These are phyloP conservation scores for Machaerirhynchus nigripectus DNA, from an alignment of 2,113 vertebrate genomes.

Conservation along the genomic window DNA sequence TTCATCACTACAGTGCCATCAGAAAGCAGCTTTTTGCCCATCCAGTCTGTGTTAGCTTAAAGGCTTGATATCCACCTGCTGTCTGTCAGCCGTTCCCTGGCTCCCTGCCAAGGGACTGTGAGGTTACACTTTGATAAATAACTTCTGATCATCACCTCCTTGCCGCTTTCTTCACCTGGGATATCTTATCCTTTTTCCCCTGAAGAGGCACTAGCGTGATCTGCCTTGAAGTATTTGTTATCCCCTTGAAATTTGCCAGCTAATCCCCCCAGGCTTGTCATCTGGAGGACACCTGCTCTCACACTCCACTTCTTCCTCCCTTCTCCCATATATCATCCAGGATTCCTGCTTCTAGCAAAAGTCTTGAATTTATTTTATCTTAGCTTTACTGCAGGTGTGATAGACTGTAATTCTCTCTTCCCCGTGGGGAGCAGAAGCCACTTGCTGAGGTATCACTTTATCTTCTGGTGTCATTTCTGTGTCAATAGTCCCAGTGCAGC, in stretches of 20 bases:
- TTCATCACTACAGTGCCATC: not conserved
- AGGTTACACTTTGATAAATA: not conserved
- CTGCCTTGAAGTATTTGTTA: not conserved
- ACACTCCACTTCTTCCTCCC: not conserved
- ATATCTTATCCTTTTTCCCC: not conserved
- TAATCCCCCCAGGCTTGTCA: not conserved
- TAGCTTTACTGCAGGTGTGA: not conserved
- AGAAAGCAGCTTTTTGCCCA: not conserved
- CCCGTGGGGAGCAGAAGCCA: not conserved
- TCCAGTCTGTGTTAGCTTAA: not conserved
- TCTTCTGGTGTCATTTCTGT: not conserved
- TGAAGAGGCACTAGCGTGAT: not conserved
- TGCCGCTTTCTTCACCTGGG: not conserved
- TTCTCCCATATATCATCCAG: not conserved
- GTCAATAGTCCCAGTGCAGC: not conserved
- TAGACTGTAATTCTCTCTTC: not conserved
- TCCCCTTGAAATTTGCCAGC: not conserved
- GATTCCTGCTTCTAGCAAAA: not conserved
- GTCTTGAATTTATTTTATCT: not conserved
- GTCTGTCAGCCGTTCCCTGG: not conserved
- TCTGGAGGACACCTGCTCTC: slow-evolving; percentile 32
- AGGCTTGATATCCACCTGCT: not conserved
- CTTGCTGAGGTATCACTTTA: not conserved
- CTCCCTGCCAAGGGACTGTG: not conserved
- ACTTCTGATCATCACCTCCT: not conserved